phyloP scores from a whole-genome alignment of 2,113 vertebrate genomes.

The Triplophysa tibetana region DNA sequence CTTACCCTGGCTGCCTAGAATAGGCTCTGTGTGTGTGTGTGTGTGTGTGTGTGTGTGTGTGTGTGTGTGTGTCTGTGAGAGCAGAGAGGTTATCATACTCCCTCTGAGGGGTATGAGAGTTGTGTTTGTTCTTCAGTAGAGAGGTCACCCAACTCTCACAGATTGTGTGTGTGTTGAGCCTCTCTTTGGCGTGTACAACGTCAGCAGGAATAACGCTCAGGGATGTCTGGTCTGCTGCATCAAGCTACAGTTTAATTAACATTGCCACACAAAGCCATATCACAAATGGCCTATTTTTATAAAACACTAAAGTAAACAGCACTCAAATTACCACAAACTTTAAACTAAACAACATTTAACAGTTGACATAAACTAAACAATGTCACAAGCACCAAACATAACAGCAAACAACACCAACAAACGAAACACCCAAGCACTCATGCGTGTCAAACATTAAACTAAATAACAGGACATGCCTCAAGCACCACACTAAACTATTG shows the following conservation, averaged over 20 bases:
- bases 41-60: slow-evolving; percentile 21
- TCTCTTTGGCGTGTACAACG: neutral
- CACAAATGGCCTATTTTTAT: neutral
- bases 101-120: slow-evolving; percentile 36
- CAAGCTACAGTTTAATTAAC: slow-evolving; percentile 4
- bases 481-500: too few relatives aligned
- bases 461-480: neutral
- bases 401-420: neutral
- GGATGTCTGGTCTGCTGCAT: slow-evolving; percentile 26
- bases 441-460: neutral
- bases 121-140: slow-evolving; percentile 32
- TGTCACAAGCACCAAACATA: neutral
- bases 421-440: neutral
- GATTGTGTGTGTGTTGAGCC: slow-evolving; percentile 23
- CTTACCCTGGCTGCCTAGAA: slow-evolving; percentile 27
- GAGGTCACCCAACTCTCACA: slow-evolving; percentile 26
- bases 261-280: neutral
- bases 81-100: slow-evolving; percentile 34
- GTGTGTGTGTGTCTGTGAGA: slow-evolving; percentile 21
- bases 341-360: neutral
- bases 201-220: slow-evolving; percentile 32
- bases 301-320: too few relatives aligned
- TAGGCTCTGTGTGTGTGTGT: slow-evolving; percentile 16
- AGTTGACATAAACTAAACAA: neutral
- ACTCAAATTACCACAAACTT: too few relatives aligned